Evolutionary conservation across 64 coral and sea anemone genomes (phyloP).

Genomic region (Stylophora pistillata): DNA sequence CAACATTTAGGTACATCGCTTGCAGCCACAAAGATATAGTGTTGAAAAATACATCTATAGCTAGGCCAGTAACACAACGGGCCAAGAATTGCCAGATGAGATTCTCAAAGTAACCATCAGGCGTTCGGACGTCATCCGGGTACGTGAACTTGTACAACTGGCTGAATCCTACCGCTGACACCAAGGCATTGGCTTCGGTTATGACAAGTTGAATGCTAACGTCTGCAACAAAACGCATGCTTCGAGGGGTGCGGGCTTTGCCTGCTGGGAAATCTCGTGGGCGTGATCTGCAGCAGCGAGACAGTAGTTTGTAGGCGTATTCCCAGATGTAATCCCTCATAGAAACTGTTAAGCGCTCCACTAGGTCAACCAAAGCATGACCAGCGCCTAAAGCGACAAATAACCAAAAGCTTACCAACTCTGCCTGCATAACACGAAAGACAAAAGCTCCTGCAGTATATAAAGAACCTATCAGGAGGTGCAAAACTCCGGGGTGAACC

Average conservation of each 20-base stretch:
- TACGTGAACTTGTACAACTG: slow-evolving; percentile 19
- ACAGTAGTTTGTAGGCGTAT: slow-evolving; percentile 39
- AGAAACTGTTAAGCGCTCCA: slow-evolving; percentile 72
- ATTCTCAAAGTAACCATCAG: neutral
- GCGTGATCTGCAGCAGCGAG: slow-evolving; percentile 17
- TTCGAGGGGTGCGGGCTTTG: slow-evolving; percentile 35
- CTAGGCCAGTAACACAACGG: slow-evolving; percentile 25
- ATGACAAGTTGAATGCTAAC: slow-evolving; percentile 53
- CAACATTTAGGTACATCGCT: slow-evolving; percentile 25
- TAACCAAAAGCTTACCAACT: slow-evolving; percentile 49
- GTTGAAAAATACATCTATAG: slow-evolving; percentile 52
- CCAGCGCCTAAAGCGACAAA: slow-evolving; percentile 60
- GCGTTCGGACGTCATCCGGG: neutral
- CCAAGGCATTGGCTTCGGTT: slow-evolving; percentile 19
- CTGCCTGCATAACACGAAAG: slow-evolving; percentile 81
- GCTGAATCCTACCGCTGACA: slow-evolving; percentile 24
- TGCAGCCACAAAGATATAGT: slow-evolving; percentile 38
- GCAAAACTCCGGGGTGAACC: slow-evolving; percentile 53
- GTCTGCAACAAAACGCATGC: slow-evolving; percentile 51
- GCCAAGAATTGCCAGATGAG: slow-evolving; percentile 26
- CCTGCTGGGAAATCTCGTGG: slow-evolving; percentile 1
- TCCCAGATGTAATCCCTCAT: slow-evolving; percentile 86
- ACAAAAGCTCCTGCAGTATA: slow-evolving; percentile 66
- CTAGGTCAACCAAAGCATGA: slow-evolving; percentile 71
- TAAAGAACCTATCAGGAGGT: slow-evolving; percentile 52